These are phyloP conservation scores for Aelia acuminata DNA, from an alignment of 2,888 invertebrate genomes.

Conservation along the genomic window DNA sequence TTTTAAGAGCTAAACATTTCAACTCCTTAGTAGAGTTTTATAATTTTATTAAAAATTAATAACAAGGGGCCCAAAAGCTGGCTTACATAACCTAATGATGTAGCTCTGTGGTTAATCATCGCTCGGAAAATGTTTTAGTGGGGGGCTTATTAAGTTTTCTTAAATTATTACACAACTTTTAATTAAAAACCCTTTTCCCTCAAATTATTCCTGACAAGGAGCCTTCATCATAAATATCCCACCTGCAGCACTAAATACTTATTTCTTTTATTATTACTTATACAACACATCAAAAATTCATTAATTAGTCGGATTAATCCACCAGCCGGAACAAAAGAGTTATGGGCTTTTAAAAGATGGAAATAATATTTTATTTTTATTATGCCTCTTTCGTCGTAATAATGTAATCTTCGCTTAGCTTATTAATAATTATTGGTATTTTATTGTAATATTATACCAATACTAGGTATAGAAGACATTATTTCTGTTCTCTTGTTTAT, in stretches of 20 bases:
- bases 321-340: not conserved
- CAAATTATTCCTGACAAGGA: constrained; percentile 40
- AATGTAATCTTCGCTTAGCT: not conserved
- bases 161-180: constrained; percentile 48
- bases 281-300: not conserved
- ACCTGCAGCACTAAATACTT: not conserved
- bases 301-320: not conserved
- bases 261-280: not conserved
- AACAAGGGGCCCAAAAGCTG: not conserved
- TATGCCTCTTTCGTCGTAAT: not conserved
- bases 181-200: constrained; percentile 33
- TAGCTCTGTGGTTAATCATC: constrained; percentile 45
- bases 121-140: constrained; percentile 44
- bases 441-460: too few species aligned
- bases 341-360: not conserved
- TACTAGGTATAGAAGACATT: too few species aligned
- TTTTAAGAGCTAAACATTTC: not conserved
- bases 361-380: not conserved
- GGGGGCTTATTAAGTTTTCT: constrained; percentile 39
- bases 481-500: too few species aligned
- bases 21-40: constrained; percentile 13
- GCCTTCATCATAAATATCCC: not conserved
- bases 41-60: constrained; percentile 51
- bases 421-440: too few species aligned
- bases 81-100: constrained; percentile 50